Evolutionary conservation across 2,888 invertebrate species (phyloP).

Genomic region (Erebia epiphron): DNA sequence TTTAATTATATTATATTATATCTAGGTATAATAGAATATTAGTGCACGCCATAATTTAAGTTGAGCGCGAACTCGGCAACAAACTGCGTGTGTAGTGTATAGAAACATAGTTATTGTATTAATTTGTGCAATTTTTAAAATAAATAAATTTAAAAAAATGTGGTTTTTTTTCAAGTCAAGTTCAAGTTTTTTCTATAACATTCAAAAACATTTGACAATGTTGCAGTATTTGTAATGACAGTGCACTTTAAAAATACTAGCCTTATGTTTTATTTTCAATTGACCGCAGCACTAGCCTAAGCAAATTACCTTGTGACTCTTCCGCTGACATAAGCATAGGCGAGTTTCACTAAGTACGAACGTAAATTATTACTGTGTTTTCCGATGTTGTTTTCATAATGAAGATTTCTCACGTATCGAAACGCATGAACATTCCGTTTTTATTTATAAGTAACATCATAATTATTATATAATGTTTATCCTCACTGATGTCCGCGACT

Average conservation of each 20-base stretch:
- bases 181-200: too few species aligned
- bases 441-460: too few species aligned
- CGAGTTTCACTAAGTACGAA: background rate
- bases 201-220: background rate
- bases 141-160: too few species aligned
- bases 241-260: background rate
- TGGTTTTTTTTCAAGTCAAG: background rate
- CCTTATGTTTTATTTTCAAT: background rate
- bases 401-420: conserved; percentile 33
- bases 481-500: too few species aligned
- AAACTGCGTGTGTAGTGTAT: too few species aligned
- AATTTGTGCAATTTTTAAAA: too few species aligned
- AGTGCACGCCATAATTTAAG: too few species aligned
- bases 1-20: too few species aligned
- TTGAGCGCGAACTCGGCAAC: too few species aligned
- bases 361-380: conserved; percentile 24
- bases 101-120: too few species aligned
- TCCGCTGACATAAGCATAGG: conserved; percentile 36
- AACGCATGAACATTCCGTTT: background rate
- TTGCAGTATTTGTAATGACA: background rate
- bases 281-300: background rate
- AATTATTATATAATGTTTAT: too few species aligned
- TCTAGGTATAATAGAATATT: too few species aligned
- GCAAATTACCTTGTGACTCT: conserved; percentile 33
- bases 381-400: conserved; percentile 1